Conservation (phyloP, 2,888 invertebrate species). For the Nycteola revayana region DNA sequence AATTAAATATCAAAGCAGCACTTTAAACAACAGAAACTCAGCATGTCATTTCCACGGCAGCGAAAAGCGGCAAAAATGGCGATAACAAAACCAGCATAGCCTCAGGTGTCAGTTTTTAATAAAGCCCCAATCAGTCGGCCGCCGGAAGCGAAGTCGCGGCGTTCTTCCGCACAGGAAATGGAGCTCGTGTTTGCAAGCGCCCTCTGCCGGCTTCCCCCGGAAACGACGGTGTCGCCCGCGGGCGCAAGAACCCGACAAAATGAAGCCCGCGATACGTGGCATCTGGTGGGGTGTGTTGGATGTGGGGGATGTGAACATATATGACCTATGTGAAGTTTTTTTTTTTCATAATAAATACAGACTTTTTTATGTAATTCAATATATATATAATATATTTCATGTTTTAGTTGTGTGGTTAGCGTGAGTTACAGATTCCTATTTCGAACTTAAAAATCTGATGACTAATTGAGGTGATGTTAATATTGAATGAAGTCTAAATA, state of each 20-base stretch:
- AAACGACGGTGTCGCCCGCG: constrained; percentile 56
- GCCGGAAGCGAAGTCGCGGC: constrained; percentile 66
- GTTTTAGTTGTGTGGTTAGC: too few relatives aligned
- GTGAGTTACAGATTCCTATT: too few relatives aligned
- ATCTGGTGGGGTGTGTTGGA: constrained; percentile 21
- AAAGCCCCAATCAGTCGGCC: constrained; percentile 76
- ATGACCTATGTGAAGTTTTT: too few relatives aligned
- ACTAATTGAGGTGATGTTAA: too few relatives aligned
- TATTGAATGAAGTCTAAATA: too few relatives aligned
- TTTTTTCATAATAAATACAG: too few relatives aligned
- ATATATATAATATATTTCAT: too few relatives aligned
- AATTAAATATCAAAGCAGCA: constrained; percentile 17
- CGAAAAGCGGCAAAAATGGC: constrained; percentile 25
- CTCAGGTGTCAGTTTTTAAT: constrained; percentile 80
- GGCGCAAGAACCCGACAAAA: constrained; percentile 40
- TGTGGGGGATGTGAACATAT: neutral
- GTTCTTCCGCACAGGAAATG: constrained; percentile 75
- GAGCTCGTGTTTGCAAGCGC: constrained; percentile 70
- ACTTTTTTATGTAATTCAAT: too few relatives aligned
- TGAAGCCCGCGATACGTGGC: constrained; percentile 43
- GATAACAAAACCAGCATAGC: constrained; percentile 47
- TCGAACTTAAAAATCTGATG: too few relatives aligned
- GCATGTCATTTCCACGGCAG: constrained; percentile 30
- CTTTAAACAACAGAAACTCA: neutral
- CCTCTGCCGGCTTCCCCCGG: constrained; percentile 59